Percentiles rank a stretch among this genome's conserved stretches.
Evolutionary conservation across 37 sponge, comb jelly and placozoan species (phyloP).

Genomic region (Geodia barretti): DNA sequence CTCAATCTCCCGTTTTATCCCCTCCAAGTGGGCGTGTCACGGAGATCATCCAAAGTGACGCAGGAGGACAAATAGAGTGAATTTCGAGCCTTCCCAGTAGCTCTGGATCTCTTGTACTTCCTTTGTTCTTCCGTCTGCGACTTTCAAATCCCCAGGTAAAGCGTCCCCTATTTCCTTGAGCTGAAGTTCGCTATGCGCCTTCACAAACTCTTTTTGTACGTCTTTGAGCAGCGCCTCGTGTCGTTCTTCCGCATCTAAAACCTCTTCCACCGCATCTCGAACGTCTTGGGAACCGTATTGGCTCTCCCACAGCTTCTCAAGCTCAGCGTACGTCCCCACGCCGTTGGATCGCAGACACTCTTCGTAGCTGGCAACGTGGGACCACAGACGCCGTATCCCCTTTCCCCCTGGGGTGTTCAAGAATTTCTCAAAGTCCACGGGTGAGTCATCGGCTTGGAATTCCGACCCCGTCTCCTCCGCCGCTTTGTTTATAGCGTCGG

Average conservation of each 20-base stretch:
- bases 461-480: background rate
- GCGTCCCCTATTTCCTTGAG: background rate
- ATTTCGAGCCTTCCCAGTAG: slow-evolving; percentile 23
- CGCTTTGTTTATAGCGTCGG: background rate
- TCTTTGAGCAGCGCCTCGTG: slow-evolving; percentile 2
- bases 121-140: slow-evolving; percentile 6
- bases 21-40: slow-evolving; percentile 51
- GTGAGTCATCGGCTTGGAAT: background rate
- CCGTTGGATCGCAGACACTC: slow-evolving; percentile 8
- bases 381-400: slow-evolving; percentile 12
- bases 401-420: background rate
- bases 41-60: slow-evolving; percentile 71
- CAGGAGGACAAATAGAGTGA: slow-evolving; percentile 52
- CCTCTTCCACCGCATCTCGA: slow-evolving; percentile 24
- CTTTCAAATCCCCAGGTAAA: slow-evolving; percentile 6
- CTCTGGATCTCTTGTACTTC: background rate
- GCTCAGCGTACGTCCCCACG: slow-evolving; percentile 19
- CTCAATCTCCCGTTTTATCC: background rate
- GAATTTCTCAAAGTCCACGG: slow-evolving; percentile 12
- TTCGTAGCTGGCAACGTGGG: slow-evolving; percentile 24
- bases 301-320: slow-evolving; percentile 12
- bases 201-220: slow-evolving; percentile 16
- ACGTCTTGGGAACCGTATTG: slow-evolving; percentile 1
- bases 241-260: slow-evolving; percentile 28
- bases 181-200: background rate